A percentile compares a stretch with the other conserved stretches of the same genome.
Conservation (phyloP, 1,140 invertebrate species). For the Hylaeus volcanicus region DNA sequence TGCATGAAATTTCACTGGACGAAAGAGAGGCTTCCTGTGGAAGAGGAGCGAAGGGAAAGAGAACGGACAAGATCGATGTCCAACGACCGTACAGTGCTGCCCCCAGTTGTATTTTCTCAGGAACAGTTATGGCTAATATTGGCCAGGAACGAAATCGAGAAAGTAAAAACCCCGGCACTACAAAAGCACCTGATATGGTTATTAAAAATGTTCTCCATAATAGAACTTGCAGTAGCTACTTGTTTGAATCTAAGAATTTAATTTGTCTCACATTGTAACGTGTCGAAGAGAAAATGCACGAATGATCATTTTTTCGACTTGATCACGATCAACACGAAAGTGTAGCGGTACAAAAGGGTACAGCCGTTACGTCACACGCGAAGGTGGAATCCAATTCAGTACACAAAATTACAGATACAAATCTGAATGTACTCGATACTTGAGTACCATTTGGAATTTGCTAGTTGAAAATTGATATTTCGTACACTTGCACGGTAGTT, state of each 20-base stretch:
- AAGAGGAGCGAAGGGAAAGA: constrained; percentile 29
- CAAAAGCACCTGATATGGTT: not conserved
- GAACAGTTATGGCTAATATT: constrained; percentile 48
- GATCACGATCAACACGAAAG: not conserved
- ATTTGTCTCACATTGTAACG: not conserved
- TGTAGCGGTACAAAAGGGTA: constrained; percentile 19
- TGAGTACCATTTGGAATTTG: not conserved
- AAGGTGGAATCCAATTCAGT: not conserved
- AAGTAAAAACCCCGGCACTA: constrained; percentile 1
- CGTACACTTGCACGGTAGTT: not conserved
- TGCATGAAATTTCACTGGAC: constrained; percentile 25
- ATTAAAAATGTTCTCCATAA: too few relatives aligned
- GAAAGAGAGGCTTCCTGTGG: constrained; percentile 30
- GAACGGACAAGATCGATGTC: constrained; percentile 71
- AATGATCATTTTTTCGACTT: too few relatives aligned
- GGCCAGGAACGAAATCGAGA: constrained; percentile 33
- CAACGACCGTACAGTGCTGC: constrained; percentile 70
- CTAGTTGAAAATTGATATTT: not conserved
- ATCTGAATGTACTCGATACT: constrained; percentile 4
- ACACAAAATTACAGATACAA: not conserved
- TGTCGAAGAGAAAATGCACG: not conserved
- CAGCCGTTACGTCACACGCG: constrained; percentile 15
- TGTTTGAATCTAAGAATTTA: not conserved
- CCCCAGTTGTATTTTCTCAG: constrained; percentile 50
- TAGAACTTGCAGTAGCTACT: not conserved